Conservation (phyloP, 2,113 vertebrate genomes). For the Tragelaphus scriptus region DNA sequence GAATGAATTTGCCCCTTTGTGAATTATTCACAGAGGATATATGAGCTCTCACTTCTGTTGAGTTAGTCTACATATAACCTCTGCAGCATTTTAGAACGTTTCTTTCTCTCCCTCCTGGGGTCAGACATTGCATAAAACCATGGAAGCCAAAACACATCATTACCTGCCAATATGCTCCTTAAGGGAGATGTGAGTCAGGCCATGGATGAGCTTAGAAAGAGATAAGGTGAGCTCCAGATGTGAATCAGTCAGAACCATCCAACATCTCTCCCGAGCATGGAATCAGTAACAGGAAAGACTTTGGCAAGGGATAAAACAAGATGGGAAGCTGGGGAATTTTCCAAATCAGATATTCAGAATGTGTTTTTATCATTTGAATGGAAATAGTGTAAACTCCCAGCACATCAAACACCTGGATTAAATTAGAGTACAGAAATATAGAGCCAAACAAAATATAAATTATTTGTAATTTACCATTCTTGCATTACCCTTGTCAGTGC, state of each 20-base stretch:
- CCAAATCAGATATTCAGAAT: constrained; percentile 17
- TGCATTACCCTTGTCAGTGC: background rate
- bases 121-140: constrained; percentile 17
- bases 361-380: constrained; percentile 39
- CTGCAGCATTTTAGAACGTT: background rate
- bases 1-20: background rate
- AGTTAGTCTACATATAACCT: background rate
- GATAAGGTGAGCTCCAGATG: constrained; percentile 36
- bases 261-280: background rate
- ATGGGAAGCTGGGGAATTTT: constrained; percentile 11
- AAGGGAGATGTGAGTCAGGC: constrained; percentile 28
- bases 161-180: background rate
- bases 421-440: constrained; percentile 26
- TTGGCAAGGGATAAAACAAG: constrained; percentile 45
- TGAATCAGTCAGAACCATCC: background rate
- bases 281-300: constrained; percentile 16
- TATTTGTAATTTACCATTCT: constrained; percentile 30
- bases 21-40: background rate
- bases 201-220: background rate
- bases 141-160: constrained; percentile 28
- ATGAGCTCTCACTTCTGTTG: background rate
- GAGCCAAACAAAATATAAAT: constrained; percentile 41
- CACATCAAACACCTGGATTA: constrained; percentile 37
- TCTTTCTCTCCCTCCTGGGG: background rate
- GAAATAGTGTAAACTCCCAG: constrained; percentile 35